A percentile compares a stretch with the other conserved stretches of the same genome.
Conservation (phyloP, 2,797 vertebrate genomes). For the Picus viridis region DNA sequence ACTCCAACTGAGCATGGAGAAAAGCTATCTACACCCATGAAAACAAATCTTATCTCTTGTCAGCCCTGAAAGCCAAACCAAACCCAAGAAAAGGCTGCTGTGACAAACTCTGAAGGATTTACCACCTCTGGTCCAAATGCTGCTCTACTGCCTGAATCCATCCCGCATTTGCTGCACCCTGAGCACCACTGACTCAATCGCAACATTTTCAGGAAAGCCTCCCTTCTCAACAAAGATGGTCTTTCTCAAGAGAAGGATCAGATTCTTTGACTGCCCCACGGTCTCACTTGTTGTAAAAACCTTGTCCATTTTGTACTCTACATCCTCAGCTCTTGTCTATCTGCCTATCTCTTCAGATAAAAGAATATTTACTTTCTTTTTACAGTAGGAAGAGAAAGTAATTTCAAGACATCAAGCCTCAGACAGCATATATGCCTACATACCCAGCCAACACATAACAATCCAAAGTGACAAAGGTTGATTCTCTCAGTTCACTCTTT, state of each 20-base stretch:
- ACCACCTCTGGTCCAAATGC: neutral
- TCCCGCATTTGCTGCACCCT: accelerated
- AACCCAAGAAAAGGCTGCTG: neutral
- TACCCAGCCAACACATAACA: neutral
- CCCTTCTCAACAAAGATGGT: neutral
- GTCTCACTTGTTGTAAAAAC: neutral
- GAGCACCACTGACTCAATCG: neutral
- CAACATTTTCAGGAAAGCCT: neutral
- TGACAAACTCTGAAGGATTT: neutral
- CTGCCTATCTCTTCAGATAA: neutral
- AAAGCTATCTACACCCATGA: neutral
- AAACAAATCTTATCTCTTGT: neutral
- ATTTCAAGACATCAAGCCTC: neutral
- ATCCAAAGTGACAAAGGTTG: neutral
- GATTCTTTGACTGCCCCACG: accelerated
- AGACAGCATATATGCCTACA: neutral
- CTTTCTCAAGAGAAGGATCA: neutral
- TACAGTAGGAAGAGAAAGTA: neutral
- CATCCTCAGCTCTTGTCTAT: neutral
- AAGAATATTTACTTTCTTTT: neutral
- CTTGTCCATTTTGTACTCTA: neutral
- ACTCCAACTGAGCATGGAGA: neutral
- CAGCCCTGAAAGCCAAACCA: neutral
- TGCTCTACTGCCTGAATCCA: neutral
- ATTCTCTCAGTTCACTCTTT: neutral